A percentile compares a stretch with the other conserved stretches of the same genome.
phyloP scores from a whole-genome alignment of 23 tunicate genomes.

The Styela clava region DNA sequence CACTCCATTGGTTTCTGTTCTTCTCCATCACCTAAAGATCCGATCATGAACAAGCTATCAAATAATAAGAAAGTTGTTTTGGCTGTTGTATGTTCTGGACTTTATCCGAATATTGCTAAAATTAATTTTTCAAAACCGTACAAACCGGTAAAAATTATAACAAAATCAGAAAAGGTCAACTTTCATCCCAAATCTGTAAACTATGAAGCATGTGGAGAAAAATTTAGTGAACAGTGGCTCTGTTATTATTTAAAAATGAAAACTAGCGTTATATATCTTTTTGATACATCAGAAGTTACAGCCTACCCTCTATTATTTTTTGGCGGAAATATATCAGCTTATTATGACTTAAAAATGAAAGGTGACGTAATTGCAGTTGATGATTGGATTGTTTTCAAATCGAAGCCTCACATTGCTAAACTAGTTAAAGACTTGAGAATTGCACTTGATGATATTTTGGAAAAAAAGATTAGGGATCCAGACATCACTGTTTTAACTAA shows the following conservation, averaged over 20 bases:
- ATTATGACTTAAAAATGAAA: slow-evolving; percentile 31
- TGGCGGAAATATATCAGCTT: slow-evolving; percentile 61
- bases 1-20: slow-evolving; percentile 40
- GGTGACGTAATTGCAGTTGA: slow-evolving; percentile 67
- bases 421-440: slow-evolving; percentile 52
- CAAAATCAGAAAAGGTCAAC: slow-evolving; percentile 49
- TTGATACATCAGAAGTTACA: slow-evolving; percentile 71
- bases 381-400: slow-evolving; percentile 63
- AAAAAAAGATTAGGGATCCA: slow-evolving; percentile 49
- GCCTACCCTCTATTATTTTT: slow-evolving; percentile 72
- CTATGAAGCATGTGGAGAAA: slow-evolving; percentile 11
- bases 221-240: slow-evolving; percentile 63
- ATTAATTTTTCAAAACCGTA: slow-evolving; percentile 23
- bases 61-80: slow-evolving; percentile 40
- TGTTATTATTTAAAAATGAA: slow-evolving; percentile 83
- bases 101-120: slow-evolving; percentile 74
- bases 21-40: slow-evolving; percentile 18
- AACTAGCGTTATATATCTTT: slow-evolving; percentile 32
- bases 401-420: slow-evolving; percentile 44
- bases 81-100: slow-evolving; percentile 75
- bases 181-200: slow-evolving; percentile 80
- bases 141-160: slow-evolving; percentile 38
- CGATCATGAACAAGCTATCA: slow-evolving; percentile 35
- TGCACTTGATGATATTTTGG: slow-evolving; percentile 65
- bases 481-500: neutral